Evolutionary conservation across 2,888 invertebrate species (phyloP).

Genomic region (Argyresthia albistria): DNA sequence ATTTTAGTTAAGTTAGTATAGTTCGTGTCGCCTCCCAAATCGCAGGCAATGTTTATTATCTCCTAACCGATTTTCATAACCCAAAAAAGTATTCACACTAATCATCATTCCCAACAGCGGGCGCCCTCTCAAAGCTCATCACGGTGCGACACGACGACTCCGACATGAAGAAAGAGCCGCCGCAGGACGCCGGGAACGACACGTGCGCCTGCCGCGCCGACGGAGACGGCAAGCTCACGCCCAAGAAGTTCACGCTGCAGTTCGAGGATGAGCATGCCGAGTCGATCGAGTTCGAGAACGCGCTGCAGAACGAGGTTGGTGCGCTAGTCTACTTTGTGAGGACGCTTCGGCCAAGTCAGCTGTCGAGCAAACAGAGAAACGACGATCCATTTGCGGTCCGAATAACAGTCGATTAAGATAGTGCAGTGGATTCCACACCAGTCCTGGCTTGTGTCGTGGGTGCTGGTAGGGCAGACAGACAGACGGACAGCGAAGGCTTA

Average conservation of each 20-base stretch:
- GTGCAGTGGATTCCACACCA: no score
- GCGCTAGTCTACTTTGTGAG: not conserved
- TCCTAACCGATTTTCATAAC: no score
- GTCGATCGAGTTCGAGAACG: slow-evolving; percentile 82
- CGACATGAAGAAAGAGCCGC: slow-evolving; percentile 33
- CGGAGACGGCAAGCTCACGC: slow-evolving; percentile 13
- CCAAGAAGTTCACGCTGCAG: slow-evolving; percentile 36
- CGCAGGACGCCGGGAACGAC: slow-evolving; percentile 50
- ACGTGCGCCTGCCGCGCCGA: slow-evolving; percentile 32
- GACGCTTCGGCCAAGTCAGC: no score
- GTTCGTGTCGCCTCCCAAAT: no score
- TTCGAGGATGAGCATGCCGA: slow-evolving; percentile 70
- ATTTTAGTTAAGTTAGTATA: no score
- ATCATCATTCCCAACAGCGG: slow-evolving; percentile 26
- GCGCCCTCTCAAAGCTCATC: slow-evolving; percentile 43
- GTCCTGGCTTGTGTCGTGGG: no score
- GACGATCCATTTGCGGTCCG: no score
- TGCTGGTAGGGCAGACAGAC: no score
- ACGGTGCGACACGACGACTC: slow-evolving; percentile 36
- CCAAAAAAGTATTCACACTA: not conserved
- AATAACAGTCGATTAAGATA: no score
- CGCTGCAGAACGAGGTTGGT: slow-evolving; percentile 80
- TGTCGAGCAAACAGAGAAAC: no score
- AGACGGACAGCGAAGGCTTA: no score
- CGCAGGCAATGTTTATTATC: no score